Percentiles rank a stretch among this genome's conserved stretches.
Evolutionary conservation across 1,140 invertebrate genomes (phyloP).

Genomic region (Penaeus indicus): DNA sequence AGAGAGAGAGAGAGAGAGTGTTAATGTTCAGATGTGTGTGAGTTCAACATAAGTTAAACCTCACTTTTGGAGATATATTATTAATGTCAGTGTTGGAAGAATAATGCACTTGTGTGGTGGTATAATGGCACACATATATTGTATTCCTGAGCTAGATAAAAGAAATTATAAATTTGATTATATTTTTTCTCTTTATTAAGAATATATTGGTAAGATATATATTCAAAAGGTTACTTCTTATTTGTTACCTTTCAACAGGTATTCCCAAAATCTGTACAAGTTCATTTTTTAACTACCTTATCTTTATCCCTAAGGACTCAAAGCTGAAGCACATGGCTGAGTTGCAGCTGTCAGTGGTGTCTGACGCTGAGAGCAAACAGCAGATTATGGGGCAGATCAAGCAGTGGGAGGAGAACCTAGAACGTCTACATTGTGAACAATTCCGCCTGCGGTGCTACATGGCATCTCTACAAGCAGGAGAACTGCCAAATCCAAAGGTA

Average conservation of each 20-base stretch:
- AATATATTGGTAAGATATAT: no score
- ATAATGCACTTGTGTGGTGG: no score
- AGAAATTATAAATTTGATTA: no score
- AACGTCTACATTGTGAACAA: constrained; percentile 96
- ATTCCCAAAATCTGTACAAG: no score
- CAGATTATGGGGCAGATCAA: constrained; percentile 93
- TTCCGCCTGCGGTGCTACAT: constrained; percentile 96
- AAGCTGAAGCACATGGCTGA: constrained; percentile 98
- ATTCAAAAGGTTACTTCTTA: not conserved
- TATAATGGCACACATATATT: no score
- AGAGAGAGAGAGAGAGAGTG: no score
- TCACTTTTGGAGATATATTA: no score
- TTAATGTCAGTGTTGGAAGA: no score
- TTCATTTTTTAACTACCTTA: not conserved
- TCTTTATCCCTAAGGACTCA: constrained; percentile 80
- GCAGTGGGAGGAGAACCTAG: constrained; percentile 97
- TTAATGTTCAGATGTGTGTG: no score
- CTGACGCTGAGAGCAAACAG: constrained; percentile 89
- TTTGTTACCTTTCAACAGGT: not conserved
- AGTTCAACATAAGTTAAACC: no score
- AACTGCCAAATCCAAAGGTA: constrained; percentile 98
- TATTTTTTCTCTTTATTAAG: no score
- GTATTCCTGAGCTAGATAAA: no score
- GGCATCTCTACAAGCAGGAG: constrained; percentile 94
- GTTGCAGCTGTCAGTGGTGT: constrained; percentile 93